Percentiles rank a stretch among this genome's conserved stretches.
Evolutionary conservation across 2,113 vertebrate genomes (phyloP).

Genomic region (Candoia aspera): DNA sequence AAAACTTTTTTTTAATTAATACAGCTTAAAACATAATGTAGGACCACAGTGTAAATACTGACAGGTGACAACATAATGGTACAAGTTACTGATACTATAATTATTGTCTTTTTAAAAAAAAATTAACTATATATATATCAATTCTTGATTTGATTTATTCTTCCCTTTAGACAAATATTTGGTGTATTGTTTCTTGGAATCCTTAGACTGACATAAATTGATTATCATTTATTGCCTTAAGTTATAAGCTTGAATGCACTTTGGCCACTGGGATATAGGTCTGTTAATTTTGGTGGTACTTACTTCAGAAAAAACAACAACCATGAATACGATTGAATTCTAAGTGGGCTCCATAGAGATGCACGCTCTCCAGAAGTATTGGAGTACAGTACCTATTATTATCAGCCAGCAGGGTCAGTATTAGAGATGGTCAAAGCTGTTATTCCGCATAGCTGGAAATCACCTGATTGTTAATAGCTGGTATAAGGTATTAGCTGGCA

Average conservation of each 20-base stretch:
- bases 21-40: background rate
- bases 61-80: background rate
- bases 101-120: background rate
- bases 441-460: background rate
- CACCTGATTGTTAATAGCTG: background rate
- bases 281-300: background rate
- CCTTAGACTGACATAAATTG: background rate
- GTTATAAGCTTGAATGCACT: background rate
- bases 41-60: background rate
- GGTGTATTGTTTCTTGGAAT: background rate
- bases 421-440: background rate
- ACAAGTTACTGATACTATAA: background rate
- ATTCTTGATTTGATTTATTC: background rate
- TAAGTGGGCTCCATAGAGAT: background rate
- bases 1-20: background rate
- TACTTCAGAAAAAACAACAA: background rate
- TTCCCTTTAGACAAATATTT: background rate
- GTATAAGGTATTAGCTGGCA: background rate
- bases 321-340: background rate
- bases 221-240: background rate
- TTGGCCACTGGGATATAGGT: background rate
- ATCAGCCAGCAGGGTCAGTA: background rate
- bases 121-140: background rate
- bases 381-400: background rate
- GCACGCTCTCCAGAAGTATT: background rate